Conservation (phyloP, 1,140 invertebrate species). For the Himalopsyche phryganea region DNA sequence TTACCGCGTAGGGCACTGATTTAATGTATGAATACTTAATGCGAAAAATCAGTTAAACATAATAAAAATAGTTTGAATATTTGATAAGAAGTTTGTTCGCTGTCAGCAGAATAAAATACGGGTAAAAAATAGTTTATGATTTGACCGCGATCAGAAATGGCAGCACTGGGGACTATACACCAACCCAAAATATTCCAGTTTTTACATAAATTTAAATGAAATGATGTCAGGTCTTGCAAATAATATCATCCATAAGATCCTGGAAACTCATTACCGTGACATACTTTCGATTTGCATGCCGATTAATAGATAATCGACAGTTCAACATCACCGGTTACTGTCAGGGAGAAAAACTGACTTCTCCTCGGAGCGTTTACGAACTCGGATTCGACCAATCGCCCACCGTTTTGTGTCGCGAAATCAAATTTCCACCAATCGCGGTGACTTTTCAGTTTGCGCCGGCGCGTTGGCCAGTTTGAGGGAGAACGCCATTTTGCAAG, state of each 20-base stretch:
- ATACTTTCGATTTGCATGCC: neutral
- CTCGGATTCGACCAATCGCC: conserved; percentile 38
- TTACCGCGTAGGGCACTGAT: too few species aligned
- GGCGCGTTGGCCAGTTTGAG: conserved; percentile 38
- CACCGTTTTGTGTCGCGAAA: conserved; percentile 36
- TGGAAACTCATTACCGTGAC: neutral
- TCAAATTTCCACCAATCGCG: conserved; percentile 41
- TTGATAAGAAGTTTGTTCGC: too few species aligned
- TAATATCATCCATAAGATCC: conserved; percentile 3
- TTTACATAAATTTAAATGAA: conserved; percentile 5
- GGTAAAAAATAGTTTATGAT: too few species aligned
- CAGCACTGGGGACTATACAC: conserved; percentile 18
- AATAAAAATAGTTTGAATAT: too few species aligned
- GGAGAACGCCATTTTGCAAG: conserved; percentile 57
- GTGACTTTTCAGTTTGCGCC: conserved; percentile 17
- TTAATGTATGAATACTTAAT: too few species aligned
- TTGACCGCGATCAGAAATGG: neutral
- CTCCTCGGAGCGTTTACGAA: conserved; percentile 34
- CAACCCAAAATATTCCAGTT: conserved; percentile 15
- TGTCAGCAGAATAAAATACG: too few species aligned
- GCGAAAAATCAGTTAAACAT: too few species aligned
- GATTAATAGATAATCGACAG: conserved; percentile 12
- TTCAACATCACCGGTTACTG: conserved; percentile 19
- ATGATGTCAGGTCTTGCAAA: conserved; percentile 8
- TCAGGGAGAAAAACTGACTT: conserved; percentile 36